Evolutionary conservation across 2,113 vertebrate species (phyloP).

Genomic region (Recurvirostra avosetta): DNA sequence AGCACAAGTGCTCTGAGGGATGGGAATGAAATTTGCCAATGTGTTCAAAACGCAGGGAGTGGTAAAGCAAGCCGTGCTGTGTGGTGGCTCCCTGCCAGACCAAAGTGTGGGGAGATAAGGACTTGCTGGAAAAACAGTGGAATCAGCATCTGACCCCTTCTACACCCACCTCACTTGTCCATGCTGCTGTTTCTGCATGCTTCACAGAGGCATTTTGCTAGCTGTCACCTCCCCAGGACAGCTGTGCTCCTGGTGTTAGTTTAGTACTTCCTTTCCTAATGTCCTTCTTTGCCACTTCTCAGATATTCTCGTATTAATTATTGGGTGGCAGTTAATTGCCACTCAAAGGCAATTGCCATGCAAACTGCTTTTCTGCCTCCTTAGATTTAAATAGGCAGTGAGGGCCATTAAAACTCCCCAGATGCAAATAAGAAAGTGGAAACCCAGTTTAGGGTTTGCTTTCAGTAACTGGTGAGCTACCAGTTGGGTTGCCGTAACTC

Average conservation of each 20-base stretch:
- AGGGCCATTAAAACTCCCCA: neutral
- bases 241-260: neutral
- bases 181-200: neutral
- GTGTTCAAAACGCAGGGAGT: accelerated
- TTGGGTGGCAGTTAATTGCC: neutral
- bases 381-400: neutral
- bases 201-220: neutral
- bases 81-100: neutral
- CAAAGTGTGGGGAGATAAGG: neutral
- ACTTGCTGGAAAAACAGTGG: neutral
- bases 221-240: neutral
- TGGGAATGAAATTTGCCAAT: neutral
- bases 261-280: neutral
- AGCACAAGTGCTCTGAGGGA: neutral
- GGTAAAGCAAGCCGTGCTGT: neutral
- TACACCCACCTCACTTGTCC: neutral
- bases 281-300: neutral
- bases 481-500: neutral
- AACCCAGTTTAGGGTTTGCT: neutral
- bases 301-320: neutral
- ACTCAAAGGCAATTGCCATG: neutral
- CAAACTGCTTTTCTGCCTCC: neutral
- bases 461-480: neutral
- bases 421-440: neutral
- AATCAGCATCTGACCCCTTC: neutral